Conservation (phyloP, 2,888 invertebrate species). For the Agrenia bidenticulata region DNA sequence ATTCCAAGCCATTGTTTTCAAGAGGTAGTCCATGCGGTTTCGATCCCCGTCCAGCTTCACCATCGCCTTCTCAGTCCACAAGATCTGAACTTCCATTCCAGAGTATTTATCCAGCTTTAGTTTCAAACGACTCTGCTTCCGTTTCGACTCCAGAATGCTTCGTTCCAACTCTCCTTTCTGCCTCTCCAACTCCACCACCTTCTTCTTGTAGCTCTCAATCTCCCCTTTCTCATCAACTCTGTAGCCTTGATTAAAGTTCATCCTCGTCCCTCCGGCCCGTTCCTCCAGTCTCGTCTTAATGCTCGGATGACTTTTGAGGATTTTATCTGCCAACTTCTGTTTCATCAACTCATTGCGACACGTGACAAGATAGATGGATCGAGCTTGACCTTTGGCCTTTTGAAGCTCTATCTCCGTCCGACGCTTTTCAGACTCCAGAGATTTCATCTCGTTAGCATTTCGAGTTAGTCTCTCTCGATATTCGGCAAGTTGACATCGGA, state of each 20-base stretch:
- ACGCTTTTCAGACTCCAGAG: conserved; percentile 29
- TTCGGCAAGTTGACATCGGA: conserved; percentile 44
- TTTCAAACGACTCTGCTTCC: conserved; percentile 42
- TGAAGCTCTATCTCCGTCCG: conserved; percentile 39
- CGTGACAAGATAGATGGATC: conserved; percentile 39
- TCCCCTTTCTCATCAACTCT: conserved; percentile 10
- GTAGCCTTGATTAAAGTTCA: background rate
- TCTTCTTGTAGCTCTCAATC: conserved; percentile 46
- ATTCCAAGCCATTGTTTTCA: conserved; percentile 40
- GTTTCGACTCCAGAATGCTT: conserved; percentile 35
- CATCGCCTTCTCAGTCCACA: conserved; percentile 50
- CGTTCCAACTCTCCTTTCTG: conserved; percentile 39
- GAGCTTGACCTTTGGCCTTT: conserved; percentile 41
- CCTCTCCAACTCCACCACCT: conserved; percentile 45
- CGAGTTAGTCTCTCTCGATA: conserved; percentile 29
- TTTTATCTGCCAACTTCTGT: conserved; percentile 31
- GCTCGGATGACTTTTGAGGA: conserved; percentile 26
- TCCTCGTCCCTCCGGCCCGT: background rate
- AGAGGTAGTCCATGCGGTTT: conserved; percentile 34
- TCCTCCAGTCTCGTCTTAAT: background rate
- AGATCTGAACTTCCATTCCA: conserved; percentile 43
- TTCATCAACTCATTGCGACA: conserved; percentile 41
- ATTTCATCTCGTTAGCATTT: conserved; percentile 31
- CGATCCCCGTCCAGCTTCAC: conserved; percentile 47
- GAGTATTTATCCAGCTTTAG: conserved; percentile 41